phyloP scores from a whole-genome alignment of 2,888 invertebrate species.

The Tortrix viridana region DNA sequence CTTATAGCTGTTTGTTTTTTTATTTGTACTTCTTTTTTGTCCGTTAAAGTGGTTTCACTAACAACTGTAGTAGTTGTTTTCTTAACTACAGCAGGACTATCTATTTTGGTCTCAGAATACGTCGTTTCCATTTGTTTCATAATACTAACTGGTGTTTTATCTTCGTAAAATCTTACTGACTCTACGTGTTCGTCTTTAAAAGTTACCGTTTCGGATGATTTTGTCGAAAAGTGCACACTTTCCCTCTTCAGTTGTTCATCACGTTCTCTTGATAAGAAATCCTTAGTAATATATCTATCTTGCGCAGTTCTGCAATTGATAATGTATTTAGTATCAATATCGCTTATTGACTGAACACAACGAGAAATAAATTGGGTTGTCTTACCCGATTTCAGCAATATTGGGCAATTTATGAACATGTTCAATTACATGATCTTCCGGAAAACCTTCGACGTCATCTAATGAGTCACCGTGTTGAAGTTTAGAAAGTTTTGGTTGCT shows the following conservation, averaged over 20 bases:
- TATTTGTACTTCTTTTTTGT: constrained; percentile 49
- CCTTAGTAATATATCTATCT: constrained; percentile 62
- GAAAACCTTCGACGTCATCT: constrained; percentile 82
- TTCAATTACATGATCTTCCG: constrained; percentile 76
- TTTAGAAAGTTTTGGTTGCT: constrained; percentile 62
- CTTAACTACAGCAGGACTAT: constrained; percentile 48
- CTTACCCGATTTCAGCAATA: constrained; percentile 78
- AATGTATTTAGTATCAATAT: background rate
- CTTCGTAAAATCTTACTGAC: constrained; percentile 38
- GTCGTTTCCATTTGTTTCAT: constrained; percentile 57
- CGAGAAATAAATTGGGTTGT: background rate
- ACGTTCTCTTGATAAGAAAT: constrained; percentile 69
- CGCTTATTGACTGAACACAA: background rate
- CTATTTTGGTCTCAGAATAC: constrained; percentile 50
- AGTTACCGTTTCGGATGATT: constrained; percentile 38
- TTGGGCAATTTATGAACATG: constrained; percentile 77
- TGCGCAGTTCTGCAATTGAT: constrained; percentile 53
- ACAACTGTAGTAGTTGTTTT: constrained; percentile 49
- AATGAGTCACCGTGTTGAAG: constrained; percentile 78
- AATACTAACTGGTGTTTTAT: constrained; percentile 46
- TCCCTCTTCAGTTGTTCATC: constrained; percentile 70
- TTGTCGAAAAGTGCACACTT: constrained; percentile 41
- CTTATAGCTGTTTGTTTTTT: constrained; percentile 45
- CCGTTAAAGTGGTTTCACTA: constrained; percentile 46
- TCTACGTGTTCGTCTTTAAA: constrained; percentile 41